Evolutionary conservation across 2,888 invertebrate species (phyloP).

Genomic region (Parnassius orleans): DNA sequence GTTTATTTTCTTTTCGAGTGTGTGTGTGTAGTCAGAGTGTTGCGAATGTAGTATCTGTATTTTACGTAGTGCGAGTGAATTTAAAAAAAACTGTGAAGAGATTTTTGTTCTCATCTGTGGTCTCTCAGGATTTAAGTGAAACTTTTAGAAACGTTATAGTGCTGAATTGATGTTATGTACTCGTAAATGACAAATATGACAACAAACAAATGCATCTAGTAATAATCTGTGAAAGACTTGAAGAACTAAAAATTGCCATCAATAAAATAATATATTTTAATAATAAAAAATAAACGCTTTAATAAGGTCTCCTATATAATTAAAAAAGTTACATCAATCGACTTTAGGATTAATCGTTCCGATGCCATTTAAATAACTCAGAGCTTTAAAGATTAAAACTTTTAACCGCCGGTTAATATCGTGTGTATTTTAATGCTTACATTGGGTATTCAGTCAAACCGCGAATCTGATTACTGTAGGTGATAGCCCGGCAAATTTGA

Average conservation of each 20-base stretch:
- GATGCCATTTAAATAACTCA: not conserved
- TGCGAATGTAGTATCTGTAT: not conserved
- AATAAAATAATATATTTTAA: no score
- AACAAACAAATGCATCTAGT: not conserved
- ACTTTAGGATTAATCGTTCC: not conserved
- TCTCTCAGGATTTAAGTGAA: not conserved
- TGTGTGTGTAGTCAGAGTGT: slow-evolving; percentile 19
- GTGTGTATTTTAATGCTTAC: not conserved
- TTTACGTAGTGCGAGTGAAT: not conserved
- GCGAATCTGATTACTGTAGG: not conserved
- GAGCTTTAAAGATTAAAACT: not conserved
- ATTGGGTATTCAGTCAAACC: not conserved
- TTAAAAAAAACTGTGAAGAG: not conserved
- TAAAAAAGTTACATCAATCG: no score
- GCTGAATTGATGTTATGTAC: no score
- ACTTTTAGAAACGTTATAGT: no score
- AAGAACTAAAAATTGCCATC: no score
- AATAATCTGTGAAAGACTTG: not conserved
- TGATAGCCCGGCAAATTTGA: not conserved
- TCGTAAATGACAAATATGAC: not conserved
- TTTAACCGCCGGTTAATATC: not conserved
- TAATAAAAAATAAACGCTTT: no score
- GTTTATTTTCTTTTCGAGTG: slow-evolving; percentile 30
- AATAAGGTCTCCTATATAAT: no score
- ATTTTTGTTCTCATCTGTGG: not conserved